These are phyloP conservation scores for Diarsia mendica DNA, from an alignment of 2,888 invertebrate species.

Conservation along the genomic window DNA sequence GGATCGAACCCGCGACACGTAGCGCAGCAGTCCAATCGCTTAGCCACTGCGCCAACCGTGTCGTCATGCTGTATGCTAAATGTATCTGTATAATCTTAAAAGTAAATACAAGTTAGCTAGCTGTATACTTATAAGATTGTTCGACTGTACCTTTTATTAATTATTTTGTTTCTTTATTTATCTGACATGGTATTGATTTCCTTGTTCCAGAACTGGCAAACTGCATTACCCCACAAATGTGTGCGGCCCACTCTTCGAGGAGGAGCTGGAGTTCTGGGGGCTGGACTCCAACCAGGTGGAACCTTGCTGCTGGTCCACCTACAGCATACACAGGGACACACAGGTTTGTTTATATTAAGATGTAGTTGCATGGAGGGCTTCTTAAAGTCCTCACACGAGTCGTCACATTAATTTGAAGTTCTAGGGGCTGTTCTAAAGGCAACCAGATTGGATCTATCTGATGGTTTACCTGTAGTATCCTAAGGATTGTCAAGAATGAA, in stretches of 20 bases:
- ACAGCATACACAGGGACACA: conserved; percentile 96
- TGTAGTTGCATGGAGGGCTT: background rate
- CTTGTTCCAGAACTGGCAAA: conserved; percentile 94
- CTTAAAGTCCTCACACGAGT: background rate
- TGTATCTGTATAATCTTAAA: too few relatives aligned
- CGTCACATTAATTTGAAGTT: background rate
- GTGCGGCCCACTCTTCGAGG: conserved; percentile 98
- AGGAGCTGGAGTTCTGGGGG: conserved; percentile 99
- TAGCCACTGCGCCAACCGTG: too few relatives aligned
- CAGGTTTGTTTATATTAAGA: conserved; percentile 87
- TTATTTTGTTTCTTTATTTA: too few relatives aligned
- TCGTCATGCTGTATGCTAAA: too few relatives aligned
- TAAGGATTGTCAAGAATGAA: background rate
- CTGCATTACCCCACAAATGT: conserved; percentile 99
- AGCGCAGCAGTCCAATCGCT: too few relatives aligned
- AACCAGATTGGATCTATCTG: background rate
- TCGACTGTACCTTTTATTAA: too few relatives aligned
- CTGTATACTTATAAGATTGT: too few relatives aligned
- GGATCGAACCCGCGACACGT: too few relatives aligned
- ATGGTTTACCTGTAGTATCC: background rate
- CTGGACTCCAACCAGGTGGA: conserved; percentile 99
- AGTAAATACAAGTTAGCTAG: too few relatives aligned
- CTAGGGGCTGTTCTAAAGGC: background rate
- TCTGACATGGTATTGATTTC: background rate
- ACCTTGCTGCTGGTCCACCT: conserved; percentile 99